Conservation (phyloP, 2,888 invertebrate genomes). For the Cryptosula pallasiana region DNA sequence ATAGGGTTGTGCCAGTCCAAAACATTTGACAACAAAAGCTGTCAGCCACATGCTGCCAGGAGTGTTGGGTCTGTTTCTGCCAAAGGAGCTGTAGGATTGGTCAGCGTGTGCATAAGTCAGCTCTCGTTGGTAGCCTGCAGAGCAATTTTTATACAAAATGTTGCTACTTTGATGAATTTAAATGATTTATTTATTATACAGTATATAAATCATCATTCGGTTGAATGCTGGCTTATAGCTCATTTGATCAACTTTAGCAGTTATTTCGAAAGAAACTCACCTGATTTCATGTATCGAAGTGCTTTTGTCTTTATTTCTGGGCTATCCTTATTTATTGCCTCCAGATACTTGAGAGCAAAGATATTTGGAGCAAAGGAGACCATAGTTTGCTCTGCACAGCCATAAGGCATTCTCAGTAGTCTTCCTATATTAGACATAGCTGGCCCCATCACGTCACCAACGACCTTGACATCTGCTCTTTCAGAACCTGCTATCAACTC, state of each 20-base stretch:
- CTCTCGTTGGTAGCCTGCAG: constrained; percentile 77
- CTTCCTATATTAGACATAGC: constrained; percentile 59
- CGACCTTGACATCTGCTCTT: constrained; percentile 60
- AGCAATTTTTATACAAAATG: neutral
- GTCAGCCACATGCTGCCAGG: constrained; percentile 59
- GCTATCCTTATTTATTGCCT: constrained; percentile 57
- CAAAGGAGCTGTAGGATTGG: constrained; percentile 50
- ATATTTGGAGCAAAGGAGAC: constrained; percentile 70
- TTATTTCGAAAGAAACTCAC: constrained; percentile 46
- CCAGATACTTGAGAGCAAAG: constrained; percentile 63
- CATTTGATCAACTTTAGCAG: too few species aligned
- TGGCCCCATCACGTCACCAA: constrained; percentile 53
- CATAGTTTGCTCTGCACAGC: constrained; percentile 80
- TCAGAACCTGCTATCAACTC: constrained; percentile 61
- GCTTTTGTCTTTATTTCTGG: constrained; percentile 58
- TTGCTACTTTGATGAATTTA: too few species aligned
- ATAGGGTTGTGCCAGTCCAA: constrained; percentile 59
- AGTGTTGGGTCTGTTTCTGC: constrained; percentile 31
- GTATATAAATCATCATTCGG: too few species aligned
- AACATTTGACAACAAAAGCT: constrained; percentile 69
- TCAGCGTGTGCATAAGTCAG: constrained; percentile 68
- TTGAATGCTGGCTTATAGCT: too few species aligned
- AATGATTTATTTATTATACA: too few species aligned
- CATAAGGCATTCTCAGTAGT: constrained; percentile 65
- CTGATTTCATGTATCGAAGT: constrained; percentile 60